phyloP scores from a whole-genome alignment of 2,888 invertebrate genomes.

The Dynastes tityus region DNA sequence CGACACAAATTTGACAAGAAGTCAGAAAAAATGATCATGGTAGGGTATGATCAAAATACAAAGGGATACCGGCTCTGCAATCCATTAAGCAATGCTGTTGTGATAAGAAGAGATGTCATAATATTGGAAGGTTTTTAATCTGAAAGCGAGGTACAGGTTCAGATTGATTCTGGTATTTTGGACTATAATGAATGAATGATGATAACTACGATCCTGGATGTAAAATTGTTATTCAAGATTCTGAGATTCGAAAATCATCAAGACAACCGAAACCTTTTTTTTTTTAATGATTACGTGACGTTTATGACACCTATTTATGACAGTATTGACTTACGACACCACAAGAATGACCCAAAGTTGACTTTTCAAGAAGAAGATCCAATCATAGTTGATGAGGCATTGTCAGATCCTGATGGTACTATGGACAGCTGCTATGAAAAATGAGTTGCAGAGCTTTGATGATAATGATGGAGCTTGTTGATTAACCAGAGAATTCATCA shows the following conservation, averaged over 20 bases:
- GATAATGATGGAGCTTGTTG: constrained; percentile 59
- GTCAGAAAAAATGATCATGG: constrained; percentile 47
- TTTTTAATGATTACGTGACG: no score
- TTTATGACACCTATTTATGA: no score
- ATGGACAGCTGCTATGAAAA: constrained; percentile 59
- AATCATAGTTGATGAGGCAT: constrained; percentile 55
- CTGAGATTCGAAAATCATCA: no score
- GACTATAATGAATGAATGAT: no score
- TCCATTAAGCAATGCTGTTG: no score
- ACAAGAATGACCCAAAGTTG: constrained; percentile 44
- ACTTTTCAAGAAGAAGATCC: constrained; percentile 53
- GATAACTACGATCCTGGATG: no score
- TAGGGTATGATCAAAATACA: constrained; percentile 51
- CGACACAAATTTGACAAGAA: constrained; percentile 59
- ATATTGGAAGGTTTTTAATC: neutral
- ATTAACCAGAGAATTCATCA: constrained; percentile 54
- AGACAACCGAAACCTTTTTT: no score
- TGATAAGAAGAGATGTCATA: no score
- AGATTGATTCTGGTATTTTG: no score
- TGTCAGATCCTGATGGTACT: constrained; percentile 57
- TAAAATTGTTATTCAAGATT: no score
- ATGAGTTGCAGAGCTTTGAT: constrained; percentile 60
- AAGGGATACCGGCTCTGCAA: constrained; percentile 45
- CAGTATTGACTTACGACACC: no score
- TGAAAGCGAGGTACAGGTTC: neutral